Conservation (phyloP, 2,113 vertebrate genomes). For the Pelvicachromis taeniatus region DNA sequence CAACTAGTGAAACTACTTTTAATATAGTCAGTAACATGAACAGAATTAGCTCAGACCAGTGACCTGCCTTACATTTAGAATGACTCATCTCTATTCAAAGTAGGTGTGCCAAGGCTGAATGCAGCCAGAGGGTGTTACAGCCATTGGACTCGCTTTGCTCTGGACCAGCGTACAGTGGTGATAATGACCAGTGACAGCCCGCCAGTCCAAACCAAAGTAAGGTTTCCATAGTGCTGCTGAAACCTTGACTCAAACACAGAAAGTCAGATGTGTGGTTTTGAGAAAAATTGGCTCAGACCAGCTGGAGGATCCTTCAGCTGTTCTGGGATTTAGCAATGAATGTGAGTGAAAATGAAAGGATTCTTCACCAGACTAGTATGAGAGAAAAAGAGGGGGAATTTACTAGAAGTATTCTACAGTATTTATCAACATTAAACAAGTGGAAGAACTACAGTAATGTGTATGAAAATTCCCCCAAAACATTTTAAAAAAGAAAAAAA, state of each 20-base stretch:
- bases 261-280: not conserved
- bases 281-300: not conserved
- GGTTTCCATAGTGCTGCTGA: constrained; percentile 39
- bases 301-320: not conserved
- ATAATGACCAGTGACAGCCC: constrained; percentile 38
- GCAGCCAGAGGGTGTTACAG: not conserved
- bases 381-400: not conserved
- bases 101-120: not conserved
- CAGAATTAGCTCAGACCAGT: constrained; percentile 5
- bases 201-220: constrained; percentile 38
- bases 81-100: constrained; percentile 31
- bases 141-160: not conserved
- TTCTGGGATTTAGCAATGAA: not conserved
- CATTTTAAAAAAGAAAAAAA: too few relatives aligned
- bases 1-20: not conserved
- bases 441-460: not conserved
- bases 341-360: not conserved
- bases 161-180: not conserved
- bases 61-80: not conserved
- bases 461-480: not conserved
- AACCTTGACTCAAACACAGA: constrained; percentile 28
- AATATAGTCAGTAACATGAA: constrained; percentile 2
- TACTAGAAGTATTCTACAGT: not conserved
- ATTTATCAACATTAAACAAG: not conserved
- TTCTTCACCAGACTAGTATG: not conserved